Base-by-base conservation (phyloP, 2,888 invertebrate species). In the Tupiocoris notatus region DNA sequence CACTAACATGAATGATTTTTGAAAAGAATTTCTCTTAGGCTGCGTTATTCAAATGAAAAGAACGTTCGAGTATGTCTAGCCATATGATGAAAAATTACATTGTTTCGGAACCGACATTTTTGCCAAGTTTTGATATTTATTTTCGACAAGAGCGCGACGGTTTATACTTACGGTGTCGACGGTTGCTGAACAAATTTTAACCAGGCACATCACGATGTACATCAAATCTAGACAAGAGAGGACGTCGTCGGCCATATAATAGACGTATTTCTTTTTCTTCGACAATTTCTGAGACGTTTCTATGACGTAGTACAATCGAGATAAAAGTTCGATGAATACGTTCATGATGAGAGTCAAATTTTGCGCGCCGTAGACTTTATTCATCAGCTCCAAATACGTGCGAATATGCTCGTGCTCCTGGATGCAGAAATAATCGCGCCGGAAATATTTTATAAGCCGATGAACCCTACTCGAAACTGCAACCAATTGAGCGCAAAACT, bases 281-380 rank as follows among this genome's bases (percentile, higher is more conserved):
- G 7, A n/a, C 1, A 54, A 17, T 22, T 67, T 67, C 21, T 21
- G 9, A 0, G n/a, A 7, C 12, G 67, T 67, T 12, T 56, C 2
- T 21, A 57, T 57, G n/a, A 67, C 67, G 67, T 67, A 67, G 57
- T 67, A 67, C 20, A 67, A 18, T 1, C 67, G 67, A 1, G 67
- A 67, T 2, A 56, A 22, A 1, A 22, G 16, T n/a, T 67, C 67
- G 0, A 67, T 56, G 22, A 67, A 67, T 0, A 57, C 57, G 57
- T 67, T 39, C 67, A 67, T 57, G 67, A 67, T 56, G 57, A 57
- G 56, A 1, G 67, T 17, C 56, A 67, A 22, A 12, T 56, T 25
- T 17, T 67, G 67, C n/a, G 22, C 54, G 12, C 67, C 67, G 16
- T 57, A 67, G n/a, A 67, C 17, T 3, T 57, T 17, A 12, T 67